These are phyloP conservation scores for Dendrocincla tyrannina DNA, from an alignment of 2,797 vertebrate species.

Conservation along the genomic window DNA sequence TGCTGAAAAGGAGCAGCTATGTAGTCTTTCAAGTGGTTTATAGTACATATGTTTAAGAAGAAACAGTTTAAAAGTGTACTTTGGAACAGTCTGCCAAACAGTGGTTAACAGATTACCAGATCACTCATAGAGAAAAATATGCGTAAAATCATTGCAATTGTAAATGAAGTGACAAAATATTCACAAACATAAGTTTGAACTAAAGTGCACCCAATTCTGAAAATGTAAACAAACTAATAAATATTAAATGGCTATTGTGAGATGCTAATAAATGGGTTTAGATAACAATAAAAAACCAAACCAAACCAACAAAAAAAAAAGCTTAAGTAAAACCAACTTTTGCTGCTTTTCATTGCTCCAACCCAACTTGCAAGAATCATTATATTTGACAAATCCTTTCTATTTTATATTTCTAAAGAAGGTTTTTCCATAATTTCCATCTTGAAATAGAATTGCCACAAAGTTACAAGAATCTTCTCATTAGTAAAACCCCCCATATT, in stretches of 20 bases:
- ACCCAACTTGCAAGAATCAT: background rate
- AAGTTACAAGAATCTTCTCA: background rate
- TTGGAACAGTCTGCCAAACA: background rate
- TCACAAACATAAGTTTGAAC: background rate
- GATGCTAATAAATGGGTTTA: background rate
- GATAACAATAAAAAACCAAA: background rate
- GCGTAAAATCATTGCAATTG: rapidly evolving
- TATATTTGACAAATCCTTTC: background rate
- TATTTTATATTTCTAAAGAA: background rate
- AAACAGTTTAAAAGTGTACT: background rate
- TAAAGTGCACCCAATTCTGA: background rate
- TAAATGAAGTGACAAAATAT: background rate
- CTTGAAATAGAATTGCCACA: background rate
- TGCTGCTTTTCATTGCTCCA: background rate
- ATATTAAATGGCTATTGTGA: background rate
- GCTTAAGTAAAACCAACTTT: background rate
- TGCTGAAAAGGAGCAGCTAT: background rate
- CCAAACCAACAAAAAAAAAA: background rate
- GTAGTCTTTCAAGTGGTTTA: background rate
- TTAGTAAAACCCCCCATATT: background rate
- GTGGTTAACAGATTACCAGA: background rate
- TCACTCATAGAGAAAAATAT: background rate
- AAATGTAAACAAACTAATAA: background rate
- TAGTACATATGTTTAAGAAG: background rate
- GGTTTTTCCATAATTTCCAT: background rate